Evolutionary conservation across 2,888 invertebrate species (phyloP).

Genomic region (Myopa testacea): DNA sequence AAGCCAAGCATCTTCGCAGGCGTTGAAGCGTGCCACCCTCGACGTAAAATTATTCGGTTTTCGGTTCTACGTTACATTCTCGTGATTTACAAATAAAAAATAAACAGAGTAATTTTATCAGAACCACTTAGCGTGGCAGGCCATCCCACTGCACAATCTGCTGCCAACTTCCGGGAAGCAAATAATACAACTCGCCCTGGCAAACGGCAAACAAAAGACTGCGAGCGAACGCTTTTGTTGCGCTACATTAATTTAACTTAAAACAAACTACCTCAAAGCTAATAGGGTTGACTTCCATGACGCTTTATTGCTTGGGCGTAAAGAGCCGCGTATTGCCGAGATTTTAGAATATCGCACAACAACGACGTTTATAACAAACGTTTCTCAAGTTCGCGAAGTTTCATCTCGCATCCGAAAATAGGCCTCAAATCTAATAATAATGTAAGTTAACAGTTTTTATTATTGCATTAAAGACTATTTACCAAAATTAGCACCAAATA

Average conservation of each 20-base stretch:
- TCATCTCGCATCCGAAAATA: too few species aligned
- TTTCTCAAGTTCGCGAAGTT: too few species aligned
- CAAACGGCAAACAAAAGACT: slow-evolving; percentile 51
- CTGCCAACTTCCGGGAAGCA: slow-evolving; percentile 46
- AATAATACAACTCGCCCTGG: slow-evolving; percentile 55
- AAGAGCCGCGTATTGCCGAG: too few species aligned
- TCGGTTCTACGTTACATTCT: slow-evolving; percentile 30
- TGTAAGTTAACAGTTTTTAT: too few species aligned
- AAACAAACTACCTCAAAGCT: slow-evolving; percentile 42
- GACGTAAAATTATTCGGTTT: neutral
- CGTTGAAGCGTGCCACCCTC: slow-evolving; percentile 66
- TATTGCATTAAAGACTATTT: too few species aligned
- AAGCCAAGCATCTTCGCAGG: slow-evolving; percentile 58
- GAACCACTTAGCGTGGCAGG: slow-evolving; percentile 48
- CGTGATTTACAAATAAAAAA: slow-evolving; percentile 45
- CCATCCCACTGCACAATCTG: slow-evolving; percentile 32
- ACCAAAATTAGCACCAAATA: too few species aligned
- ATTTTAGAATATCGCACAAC: too few species aligned
- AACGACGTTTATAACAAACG: too few species aligned
- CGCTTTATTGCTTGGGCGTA: slow-evolving; percentile 6
- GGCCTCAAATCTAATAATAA: too few species aligned
- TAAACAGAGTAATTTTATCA: slow-evolving; percentile 55
- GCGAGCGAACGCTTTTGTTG: slow-evolving; percentile 54
- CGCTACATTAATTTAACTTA: slow-evolving; percentile 64
- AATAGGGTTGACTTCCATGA: slow-evolving; percentile 16